phyloP scores from a whole-genome alignment of 92 coral and sea anemone genomes.

The Chrysogorgia sp. region DNA sequence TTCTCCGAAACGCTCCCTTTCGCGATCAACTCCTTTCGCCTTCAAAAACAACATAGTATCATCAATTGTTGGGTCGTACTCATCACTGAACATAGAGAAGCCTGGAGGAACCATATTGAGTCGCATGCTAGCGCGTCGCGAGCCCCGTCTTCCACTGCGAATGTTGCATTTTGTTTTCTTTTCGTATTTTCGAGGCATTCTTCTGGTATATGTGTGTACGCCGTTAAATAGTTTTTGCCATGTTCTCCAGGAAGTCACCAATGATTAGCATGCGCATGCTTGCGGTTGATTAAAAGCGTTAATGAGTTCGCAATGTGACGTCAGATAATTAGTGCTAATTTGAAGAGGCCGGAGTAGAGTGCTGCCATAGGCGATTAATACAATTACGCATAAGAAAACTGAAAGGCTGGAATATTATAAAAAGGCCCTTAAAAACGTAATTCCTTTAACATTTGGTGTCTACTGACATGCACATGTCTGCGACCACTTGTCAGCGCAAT shows the following conservation, averaged over 20 bases:
- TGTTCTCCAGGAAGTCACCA: neutral
- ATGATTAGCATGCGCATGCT: neutral
- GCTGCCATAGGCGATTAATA: too few relatives aligned
- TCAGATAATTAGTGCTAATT: conserved; percentile 8
- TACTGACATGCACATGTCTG: too few relatives aligned
- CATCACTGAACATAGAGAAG: conserved; percentile 18
- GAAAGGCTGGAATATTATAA: too few relatives aligned
- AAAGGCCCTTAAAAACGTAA: too few relatives aligned
- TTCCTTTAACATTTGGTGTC: too few relatives aligned
- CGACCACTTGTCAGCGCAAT: too few relatives aligned
- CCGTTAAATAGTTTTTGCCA: neutral
- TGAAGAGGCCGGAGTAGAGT: neutral
- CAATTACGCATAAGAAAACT: too few relatives aligned
- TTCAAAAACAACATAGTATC: conserved; percentile 34
- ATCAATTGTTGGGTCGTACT: conserved; percentile 22
- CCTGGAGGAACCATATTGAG: conserved; percentile 27
- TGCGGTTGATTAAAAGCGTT: neutral
- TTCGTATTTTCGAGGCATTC: conserved; percentile 45
- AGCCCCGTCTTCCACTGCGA: conserved; percentile 25
- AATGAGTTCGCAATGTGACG: conserved; percentile 18
- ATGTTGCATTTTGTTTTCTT: conserved; percentile 39
- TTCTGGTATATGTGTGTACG: neutral
- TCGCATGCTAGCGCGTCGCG: conserved; percentile 26
- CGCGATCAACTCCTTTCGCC: conserved; percentile 30
- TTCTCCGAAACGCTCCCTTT: conserved; percentile 39